Conservation (phyloP, 2,888 invertebrate genomes). For the Clanis bilineata region DNA sequence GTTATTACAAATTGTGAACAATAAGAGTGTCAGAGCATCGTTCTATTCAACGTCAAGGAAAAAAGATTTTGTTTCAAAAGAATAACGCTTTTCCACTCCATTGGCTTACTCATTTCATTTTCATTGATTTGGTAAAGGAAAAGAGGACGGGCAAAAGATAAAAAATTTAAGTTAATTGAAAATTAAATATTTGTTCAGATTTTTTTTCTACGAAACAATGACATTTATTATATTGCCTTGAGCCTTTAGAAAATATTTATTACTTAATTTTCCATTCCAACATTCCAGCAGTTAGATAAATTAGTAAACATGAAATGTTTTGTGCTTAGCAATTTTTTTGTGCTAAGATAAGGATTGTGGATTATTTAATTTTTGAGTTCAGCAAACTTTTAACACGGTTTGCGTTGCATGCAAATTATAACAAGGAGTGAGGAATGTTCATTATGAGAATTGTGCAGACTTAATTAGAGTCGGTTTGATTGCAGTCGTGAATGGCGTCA, state of each 20-base stretch:
- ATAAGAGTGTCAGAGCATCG: conserved; percentile 43
- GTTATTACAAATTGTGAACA: conserved; percentile 26
- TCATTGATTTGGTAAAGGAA: conserved; percentile 44
- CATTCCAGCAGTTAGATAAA: too few species aligned
- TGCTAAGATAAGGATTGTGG: neutral
- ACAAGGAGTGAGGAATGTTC: conserved; percentile 30
- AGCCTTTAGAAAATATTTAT: neutral
- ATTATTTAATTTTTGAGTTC: conserved; percentile 12
- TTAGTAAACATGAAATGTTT: neutral
- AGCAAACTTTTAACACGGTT: conserved; percentile 1
- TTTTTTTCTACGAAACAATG: neutral
- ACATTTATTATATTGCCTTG: neutral
- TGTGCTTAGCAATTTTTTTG: neutral
- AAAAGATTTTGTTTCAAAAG: conserved; percentile 56
- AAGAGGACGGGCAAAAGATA: conserved; percentile 36
- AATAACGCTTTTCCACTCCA: conserved; percentile 59
- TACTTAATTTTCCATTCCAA: neutral
- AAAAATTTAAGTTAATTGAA: conserved; percentile 1
- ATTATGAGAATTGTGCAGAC: conserved; percentile 60
- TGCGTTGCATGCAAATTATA: conserved; percentile 19
- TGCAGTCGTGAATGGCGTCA: conserved; percentile 88
- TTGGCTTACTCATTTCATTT: conserved; percentile 57
- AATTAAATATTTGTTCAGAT: conserved; percentile 4
- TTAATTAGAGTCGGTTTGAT: conserved; percentile 79
- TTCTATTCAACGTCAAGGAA: conserved; percentile 40